Evolutionary conservation across 2,113 vertebrate species (phyloP).

Genomic region (Sprattus sprattus): DNA sequence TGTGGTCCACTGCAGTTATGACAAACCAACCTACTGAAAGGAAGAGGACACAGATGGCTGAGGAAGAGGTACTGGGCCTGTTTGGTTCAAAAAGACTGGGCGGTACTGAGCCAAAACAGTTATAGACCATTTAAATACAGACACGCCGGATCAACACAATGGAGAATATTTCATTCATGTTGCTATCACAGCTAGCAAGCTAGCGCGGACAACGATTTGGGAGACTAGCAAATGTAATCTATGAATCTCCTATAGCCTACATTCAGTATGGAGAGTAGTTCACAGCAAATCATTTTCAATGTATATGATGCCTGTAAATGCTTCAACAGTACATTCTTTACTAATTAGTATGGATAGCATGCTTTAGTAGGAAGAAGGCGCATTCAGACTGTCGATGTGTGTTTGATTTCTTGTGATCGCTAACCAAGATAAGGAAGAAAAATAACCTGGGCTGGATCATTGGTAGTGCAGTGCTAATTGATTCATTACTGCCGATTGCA

Average conservation of each 20-base stretch:
- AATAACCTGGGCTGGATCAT: background rate
- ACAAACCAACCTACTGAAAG: background rate
- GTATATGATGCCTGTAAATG: too few relatives aligned
- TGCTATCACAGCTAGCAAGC: background rate
- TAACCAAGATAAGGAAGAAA: background rate
- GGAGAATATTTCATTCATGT: background rate
- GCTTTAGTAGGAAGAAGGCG: background rate
- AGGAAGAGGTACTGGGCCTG: background rate
- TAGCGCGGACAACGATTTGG: background rate
- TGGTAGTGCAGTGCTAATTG: slow-evolving; percentile 18
- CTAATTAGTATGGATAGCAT: too few relatives aligned
- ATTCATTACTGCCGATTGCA: slow-evolving; percentile 29
- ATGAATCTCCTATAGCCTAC: background rate
- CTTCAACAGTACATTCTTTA: too few relatives aligned
- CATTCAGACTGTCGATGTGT: background rate
- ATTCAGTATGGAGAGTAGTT: too few relatives aligned
- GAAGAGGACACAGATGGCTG: background rate
- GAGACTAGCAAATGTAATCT: background rate
- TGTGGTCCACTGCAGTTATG: background rate
- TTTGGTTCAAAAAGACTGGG: background rate
- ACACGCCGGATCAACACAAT: background rate
- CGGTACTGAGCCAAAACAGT: background rate
- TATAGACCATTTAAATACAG: background rate
- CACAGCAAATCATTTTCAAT: too few relatives aligned
- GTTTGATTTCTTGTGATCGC: background rate